Evolutionary conservation across 2,888 invertebrate species (phyloP).

Genomic region (Eristalinus sepulchralis): DNA sequence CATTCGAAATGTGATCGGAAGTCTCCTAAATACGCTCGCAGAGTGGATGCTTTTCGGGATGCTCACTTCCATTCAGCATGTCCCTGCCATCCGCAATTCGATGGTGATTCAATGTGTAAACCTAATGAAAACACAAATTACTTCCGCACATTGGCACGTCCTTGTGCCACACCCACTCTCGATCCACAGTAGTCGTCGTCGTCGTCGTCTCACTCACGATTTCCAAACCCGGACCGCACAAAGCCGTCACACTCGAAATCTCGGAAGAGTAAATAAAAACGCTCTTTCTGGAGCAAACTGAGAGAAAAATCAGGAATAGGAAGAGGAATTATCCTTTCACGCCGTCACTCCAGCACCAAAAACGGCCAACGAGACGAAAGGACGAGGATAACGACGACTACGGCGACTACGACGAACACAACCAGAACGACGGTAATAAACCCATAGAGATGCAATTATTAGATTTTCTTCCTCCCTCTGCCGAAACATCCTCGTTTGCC

Average conservation of each 20-base stretch:
- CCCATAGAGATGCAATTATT: slow-evolving; percentile 75
- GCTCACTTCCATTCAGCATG: slow-evolving; percentile 49
- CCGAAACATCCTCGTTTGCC: slow-evolving; percentile 45
- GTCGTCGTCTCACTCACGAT: slow-evolving; percentile 1
- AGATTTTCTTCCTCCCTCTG: slow-evolving; percentile 72
- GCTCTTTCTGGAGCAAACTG: not conserved
- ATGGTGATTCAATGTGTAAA: slow-evolving; percentile 73
- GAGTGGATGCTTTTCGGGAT: slow-evolving; percentile 31
- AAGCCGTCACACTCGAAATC: slow-evolving; percentile 34
- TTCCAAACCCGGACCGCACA: slow-evolving; percentile 19
- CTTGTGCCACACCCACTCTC: slow-evolving; percentile 60
- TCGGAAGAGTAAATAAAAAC: slow-evolving; percentile 63
- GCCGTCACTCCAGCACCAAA: slow-evolving; percentile 29
- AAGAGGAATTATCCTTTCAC: slow-evolving; percentile 66
- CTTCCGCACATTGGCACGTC: slow-evolving; percentile 79
- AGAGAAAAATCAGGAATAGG: slow-evolving; percentile 1
- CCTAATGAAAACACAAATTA: slow-evolving; percentile 79
- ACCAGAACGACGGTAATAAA: slow-evolving; percentile 72
- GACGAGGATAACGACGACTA: slow-evolving; percentile 8
- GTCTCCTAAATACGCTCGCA: slow-evolving; percentile 77
- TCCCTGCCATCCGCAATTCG: slow-evolving; percentile 55
- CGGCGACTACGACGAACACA: slow-evolving; percentile 40
- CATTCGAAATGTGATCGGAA: slow-evolving; percentile 77
- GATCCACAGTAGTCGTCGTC: not conserved
- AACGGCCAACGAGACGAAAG: slow-evolving; percentile 22